Base-by-base conservation (phyloP, 2,888 invertebrate genomes). In the Lypha dubia region DNA sequence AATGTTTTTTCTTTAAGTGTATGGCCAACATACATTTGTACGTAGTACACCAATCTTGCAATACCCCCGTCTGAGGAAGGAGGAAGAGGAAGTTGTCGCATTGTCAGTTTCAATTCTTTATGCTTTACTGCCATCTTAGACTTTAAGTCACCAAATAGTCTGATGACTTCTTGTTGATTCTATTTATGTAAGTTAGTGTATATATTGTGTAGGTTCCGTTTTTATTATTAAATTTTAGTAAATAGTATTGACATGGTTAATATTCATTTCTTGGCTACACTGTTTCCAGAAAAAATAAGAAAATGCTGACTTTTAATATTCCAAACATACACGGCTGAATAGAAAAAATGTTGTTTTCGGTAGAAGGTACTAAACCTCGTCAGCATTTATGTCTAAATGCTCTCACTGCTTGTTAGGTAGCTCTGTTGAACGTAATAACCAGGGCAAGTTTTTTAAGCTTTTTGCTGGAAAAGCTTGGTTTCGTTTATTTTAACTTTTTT, bases 101-200 rank as follows among this genome's bases (percentile, higher is more conserved):
- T 41, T 79, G 73, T 75, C 71, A 71, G 41, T 75, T 75, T 49
- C 9, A 65, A 70, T 84, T 75, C 38, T 70, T 53, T 60, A 76
- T 84, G 80, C 75, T 62, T 76, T 71, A 62, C 71, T 84, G 84
- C 51, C 65, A 67, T 75, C 44, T 56, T 73, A 84, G 84, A 84
- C 80, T 71, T 84, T 28, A 67, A 76, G 84, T 80, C 84, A 71
- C 84, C 84, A 76, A 79, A 73, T 67, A 65, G 20, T 35, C 20
- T 62, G 44, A 11, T 56, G 51, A 58, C 20, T 79, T 44, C 41
- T 67, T 65, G 41, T 65, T 20, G 17, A 46, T 51, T 58, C 13
- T 62, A 20, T 79, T 44, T 49, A 62, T 65, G 35, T 65, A 46
- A 46, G n/a, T 28, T 28, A 28, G 28, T 28, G 28, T 75, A 13